Percentiles rank a stretch among this genome's conserved stretches.
Conservation (phyloP, 2,113 vertebrate genomes). For the Rhynchomys soricoides region DNA sequence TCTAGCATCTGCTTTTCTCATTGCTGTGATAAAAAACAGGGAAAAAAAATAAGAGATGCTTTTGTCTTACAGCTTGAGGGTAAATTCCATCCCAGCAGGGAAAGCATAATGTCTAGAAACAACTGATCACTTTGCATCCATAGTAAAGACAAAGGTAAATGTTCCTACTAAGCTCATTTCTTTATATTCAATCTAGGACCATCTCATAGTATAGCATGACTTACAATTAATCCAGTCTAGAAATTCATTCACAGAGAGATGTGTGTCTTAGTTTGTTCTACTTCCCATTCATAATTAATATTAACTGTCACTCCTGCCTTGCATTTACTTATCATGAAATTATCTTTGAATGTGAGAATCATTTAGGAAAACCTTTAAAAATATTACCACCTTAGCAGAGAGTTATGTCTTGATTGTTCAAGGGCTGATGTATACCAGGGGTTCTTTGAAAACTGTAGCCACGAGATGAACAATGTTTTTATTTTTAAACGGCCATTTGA, state of each 20-base stretch:
- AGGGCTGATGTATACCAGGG: too few species aligned
- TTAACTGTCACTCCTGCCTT: too few species aligned
- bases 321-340: neutral
- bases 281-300: neutral
- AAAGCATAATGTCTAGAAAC: neutral
- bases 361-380: neutral
- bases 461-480: neutral
- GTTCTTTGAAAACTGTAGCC: too few species aligned
- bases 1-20: neutral
- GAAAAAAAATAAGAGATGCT: neutral
- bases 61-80: neutral
- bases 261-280: neutral
- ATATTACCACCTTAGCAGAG: slow-evolving; percentile 19
- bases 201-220: neutral
- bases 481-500: neutral
- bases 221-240: neutral
- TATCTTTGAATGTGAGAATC: neutral
- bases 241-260: neutral
- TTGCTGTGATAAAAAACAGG: neutral
- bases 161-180: neutral
- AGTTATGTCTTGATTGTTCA: neutral
- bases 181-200: neutral
- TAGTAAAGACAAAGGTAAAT: neutral
- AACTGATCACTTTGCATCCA: neutral
- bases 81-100: neutral